phyloP scores from a whole-genome alignment of 2,797 vertebrate genomes.

The Eleutherodactylus coqui region DNA sequence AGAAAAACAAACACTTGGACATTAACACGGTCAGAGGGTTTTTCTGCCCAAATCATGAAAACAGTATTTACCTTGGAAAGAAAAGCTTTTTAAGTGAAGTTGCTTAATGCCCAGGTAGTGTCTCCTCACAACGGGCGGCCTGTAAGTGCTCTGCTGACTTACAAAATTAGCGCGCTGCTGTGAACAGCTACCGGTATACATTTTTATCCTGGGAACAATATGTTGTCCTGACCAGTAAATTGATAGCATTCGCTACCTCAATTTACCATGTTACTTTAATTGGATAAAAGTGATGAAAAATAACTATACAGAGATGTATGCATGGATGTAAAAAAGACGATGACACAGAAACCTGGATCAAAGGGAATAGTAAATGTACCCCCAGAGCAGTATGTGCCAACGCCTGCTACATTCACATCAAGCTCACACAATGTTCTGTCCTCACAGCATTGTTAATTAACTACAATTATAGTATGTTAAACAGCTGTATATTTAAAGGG shows the following conservation, averaged over 20 bases:
- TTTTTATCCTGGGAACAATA: background rate
- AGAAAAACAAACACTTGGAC: background rate
- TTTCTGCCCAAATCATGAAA: conserved; percentile 11
- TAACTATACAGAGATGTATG: background rate
- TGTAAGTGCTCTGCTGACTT: conserved; percentile 26
- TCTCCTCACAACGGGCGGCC: conserved; percentile 36
- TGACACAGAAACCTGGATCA: conserved; percentile 18
- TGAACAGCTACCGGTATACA: conserved; percentile 13
- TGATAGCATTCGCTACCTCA: background rate
- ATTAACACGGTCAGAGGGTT: background rate
- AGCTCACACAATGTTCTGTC: background rate
- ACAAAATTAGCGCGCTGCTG: conserved; percentile 25
- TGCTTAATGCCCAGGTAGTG: conserved; percentile 37
- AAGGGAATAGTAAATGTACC: conserved; percentile 16
- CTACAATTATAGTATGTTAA: background rate
- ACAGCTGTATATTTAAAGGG: too few relatives aligned
- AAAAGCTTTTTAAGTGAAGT: conserved; percentile 44
- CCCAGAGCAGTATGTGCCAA: background rate
- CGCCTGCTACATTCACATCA: background rate
- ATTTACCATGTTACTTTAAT: background rate
- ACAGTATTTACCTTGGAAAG: conserved; percentile 44
- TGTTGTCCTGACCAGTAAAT: background rate
- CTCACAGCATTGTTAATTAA: background rate
- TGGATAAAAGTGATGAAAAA: background rate
- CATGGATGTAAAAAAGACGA: background rate